Percentiles rank a stretch among this genome's conserved stretches.
Evolutionary conservation across 2,888 invertebrate genomes (phyloP).

Genomic region (Acleris sparsana): DNA sequence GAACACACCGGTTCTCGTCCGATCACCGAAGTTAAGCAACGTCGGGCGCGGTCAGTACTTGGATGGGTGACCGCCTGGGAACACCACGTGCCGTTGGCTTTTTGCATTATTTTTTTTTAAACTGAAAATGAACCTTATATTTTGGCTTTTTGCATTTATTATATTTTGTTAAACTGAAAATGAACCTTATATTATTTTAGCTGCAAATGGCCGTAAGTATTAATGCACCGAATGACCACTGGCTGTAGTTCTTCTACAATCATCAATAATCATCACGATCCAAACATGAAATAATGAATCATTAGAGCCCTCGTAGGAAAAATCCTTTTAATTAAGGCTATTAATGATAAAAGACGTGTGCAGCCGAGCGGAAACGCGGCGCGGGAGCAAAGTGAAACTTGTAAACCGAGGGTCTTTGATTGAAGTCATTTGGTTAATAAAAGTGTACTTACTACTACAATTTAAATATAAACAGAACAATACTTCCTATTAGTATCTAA

Average conservation of each 20-base stretch:
- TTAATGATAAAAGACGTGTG: conserved; percentile 46
- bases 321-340: conserved; percentile 50
- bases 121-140: too few relatives aligned
- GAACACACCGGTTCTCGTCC: conserved; percentile 48
- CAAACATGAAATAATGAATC: conserved; percentile 41
- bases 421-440: conserved; percentile 19
- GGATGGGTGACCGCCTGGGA: conserved; percentile 50
- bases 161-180: too few relatives aligned
- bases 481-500: too few relatives aligned
- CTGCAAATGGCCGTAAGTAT: too few relatives aligned
- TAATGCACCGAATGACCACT: too few relatives aligned
- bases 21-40: conserved; percentile 49
- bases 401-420: conserved; percentile 25
- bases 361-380: conserved; percentile 44
- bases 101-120: too few relatives aligned
- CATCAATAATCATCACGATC: conserved; percentile 37
- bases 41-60: conserved; percentile 48
- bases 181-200: too few relatives aligned
- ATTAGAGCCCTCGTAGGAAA: conserved; percentile 42
- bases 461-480: too few relatives aligned
- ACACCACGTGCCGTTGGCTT: conserved; percentile 44
- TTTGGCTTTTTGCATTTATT: too few relatives aligned
- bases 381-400: conserved; percentile 36
- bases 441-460: background rate
- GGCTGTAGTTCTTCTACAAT: conserved; percentile 26